Evolutionary conservation across 2,888 invertebrate genomes (phyloP).

Genomic region (Autographa gamma): DNA sequence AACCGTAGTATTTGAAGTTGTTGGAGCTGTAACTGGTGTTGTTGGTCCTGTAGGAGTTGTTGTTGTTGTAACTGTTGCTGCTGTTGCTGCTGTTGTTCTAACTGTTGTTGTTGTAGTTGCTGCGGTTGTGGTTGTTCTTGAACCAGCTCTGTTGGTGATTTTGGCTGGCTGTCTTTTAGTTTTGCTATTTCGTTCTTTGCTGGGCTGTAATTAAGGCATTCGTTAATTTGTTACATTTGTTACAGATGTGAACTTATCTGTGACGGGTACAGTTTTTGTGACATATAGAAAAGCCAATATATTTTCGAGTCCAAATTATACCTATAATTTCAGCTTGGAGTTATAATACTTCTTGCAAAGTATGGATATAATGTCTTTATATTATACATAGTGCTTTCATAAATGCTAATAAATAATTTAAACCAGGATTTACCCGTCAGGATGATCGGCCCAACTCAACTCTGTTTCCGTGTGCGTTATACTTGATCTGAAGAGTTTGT

Average conservation of each 20-base stretch:
- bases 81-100: too few relatives aligned
- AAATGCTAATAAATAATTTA: not conserved
- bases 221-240: not conserved
- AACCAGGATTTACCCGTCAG: slow-evolving; percentile 70
- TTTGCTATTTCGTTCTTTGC: slow-evolving; percentile 68
- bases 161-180: slow-evolving; percentile 56
- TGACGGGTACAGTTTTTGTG: not conserved
- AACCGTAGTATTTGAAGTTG: too few relatives aligned
- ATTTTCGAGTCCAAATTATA: too few relatives aligned
- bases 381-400: not conserved
- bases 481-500: slow-evolving; percentile 73
- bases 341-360: too few relatives aligned
- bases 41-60: too few relatives aligned
- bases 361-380: too few relatives aligned
- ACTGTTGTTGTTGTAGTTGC: too few relatives aligned
- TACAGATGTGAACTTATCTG: not conserved
- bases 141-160: not conserved
- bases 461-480: slow-evolving; percentile 70
- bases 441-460: slow-evolving; percentile 75
- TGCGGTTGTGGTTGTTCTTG: slow-evolving; percentile 12
- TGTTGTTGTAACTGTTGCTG: too few relatives aligned
- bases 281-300: too few relatives aligned
- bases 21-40: too few relatives aligned
- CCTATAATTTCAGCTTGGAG: too few relatives aligned
- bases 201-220: slow-evolving; percentile 61